Percentiles rank a stretch among this genome's conserved stretches.
phyloP scores from a whole-genome alignment of 1,140 invertebrate species.

The Trinorchestia longiramus region DNA sequence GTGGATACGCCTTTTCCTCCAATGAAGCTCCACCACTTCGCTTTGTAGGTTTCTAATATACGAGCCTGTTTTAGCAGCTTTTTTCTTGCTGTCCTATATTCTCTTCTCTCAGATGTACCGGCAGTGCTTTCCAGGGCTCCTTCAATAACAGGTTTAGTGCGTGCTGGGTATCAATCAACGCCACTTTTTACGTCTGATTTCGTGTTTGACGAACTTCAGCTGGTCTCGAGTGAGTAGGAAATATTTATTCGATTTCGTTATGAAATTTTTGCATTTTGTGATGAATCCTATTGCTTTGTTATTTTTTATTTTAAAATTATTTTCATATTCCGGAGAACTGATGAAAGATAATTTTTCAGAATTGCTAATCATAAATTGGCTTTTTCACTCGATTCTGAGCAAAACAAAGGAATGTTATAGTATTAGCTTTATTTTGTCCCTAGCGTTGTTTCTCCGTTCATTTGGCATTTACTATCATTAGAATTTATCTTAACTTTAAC shows the following conservation, averaged over 20 bases:
- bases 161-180: neutral
- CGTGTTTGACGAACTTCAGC: neutral
- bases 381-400: neutral
- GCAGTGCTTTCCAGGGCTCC: conserved; percentile 14
- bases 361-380: neutral
- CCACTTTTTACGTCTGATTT: conserved; percentile 1
- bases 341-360: neutral
- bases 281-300: neutral
- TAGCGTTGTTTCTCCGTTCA: too few species aligned
- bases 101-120: neutral
- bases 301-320: neutral
- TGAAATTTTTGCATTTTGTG: neutral
- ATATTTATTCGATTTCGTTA: neutral
- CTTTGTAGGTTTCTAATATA: neutral
- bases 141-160: conserved; percentile 26
- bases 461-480: too few species aligned
- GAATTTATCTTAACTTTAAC: too few species aligned
- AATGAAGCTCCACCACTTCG: neutral
- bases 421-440: neutral
- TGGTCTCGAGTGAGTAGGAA: neutral
- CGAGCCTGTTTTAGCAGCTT: neutral
- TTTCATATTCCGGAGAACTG: neutral
- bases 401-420: neutral
- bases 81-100: neutral
- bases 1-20: conserved; percentile 9